These are phyloP conservation scores for Trilocha varians DNA, from an alignment of 2,888 invertebrate genomes.

Conservation along the genomic window DNA sequence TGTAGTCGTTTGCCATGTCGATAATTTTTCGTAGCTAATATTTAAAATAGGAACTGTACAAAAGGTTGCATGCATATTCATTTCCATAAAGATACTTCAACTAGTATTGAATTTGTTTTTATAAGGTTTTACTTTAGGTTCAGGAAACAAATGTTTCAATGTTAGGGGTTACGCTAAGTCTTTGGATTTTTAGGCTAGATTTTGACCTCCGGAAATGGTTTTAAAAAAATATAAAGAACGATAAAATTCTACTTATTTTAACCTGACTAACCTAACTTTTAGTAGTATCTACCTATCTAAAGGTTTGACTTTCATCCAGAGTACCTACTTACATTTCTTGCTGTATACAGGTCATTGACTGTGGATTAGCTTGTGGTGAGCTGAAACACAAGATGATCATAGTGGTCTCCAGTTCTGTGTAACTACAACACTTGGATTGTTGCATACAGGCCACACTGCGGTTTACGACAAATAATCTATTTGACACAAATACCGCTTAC, in stretches of 20 bases:
- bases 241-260: no score
- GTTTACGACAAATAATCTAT: constrained; percentile 7
- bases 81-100: no score
- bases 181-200: no score
- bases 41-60: constrained; percentile 10
- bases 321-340: constrained; percentile 49
- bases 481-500: constrained; percentile 5
- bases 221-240: no score
- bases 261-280: no score
- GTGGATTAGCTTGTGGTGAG: constrained; percentile 46
- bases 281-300: no score
- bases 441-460: constrained; percentile 21
- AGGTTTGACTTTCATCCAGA: background rate
- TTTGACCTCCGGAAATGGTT: no score
- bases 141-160: no score
- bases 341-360: constrained; percentile 52
- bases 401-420: constrained; percentile 38
- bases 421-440: constrained; percentile 19
- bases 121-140: no score
- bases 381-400: constrained; percentile 56
- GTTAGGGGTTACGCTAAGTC: no score
- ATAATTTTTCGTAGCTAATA: background rate
- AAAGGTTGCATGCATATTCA: no score
- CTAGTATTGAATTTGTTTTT: no score
- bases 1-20: constrained; percentile 11